These are phyloP conservation scores for Leuciscus waleckii DNA, from an alignment of 2,797 vertebrate genomes.

Conservation along the genomic window DNA sequence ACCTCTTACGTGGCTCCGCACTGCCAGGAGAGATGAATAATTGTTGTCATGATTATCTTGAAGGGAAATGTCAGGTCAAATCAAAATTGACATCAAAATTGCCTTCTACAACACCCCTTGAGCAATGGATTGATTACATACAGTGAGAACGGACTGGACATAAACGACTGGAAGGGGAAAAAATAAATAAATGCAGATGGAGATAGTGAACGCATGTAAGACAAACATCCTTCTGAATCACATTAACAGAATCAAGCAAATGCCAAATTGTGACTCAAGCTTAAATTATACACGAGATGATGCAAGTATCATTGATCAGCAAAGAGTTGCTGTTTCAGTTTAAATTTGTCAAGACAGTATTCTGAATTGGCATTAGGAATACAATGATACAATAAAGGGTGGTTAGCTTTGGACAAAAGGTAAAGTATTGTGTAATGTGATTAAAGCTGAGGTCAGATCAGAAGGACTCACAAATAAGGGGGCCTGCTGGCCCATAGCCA, in stretches of 20 bases:
- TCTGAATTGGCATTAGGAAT: slow-evolving; percentile 32
- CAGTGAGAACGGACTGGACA: slow-evolving; percentile 6
- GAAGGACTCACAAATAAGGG: slow-evolving; percentile 8
- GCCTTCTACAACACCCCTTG: slow-evolving; percentile 7
- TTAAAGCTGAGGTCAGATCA: slow-evolving; percentile 49
- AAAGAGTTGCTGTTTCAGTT: slow-evolving; percentile 49
- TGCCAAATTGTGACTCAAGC: slow-evolving; percentile 49
- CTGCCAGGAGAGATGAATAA: not conserved
- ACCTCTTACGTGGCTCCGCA: not conserved
- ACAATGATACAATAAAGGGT: slow-evolving; percentile 38
- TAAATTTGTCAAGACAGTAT: slow-evolving; percentile 42
- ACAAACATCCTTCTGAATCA: slow-evolving; percentile 41
- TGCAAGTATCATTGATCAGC: slow-evolving; percentile 59
- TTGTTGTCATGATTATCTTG: slow-evolving; percentile 25
- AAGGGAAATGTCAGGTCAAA: slow-evolving; percentile 41
- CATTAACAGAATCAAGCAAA: slow-evolving; percentile 57
- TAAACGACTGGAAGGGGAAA: slow-evolving; percentile 26
- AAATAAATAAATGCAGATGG: slow-evolving; percentile 15
- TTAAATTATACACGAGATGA: slow-evolving; percentile 46
- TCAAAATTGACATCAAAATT: slow-evolving; percentile 34
- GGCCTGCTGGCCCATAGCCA: slow-evolving; percentile 9
- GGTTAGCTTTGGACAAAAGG: slow-evolving; percentile 44
- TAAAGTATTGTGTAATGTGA: slow-evolving; percentile 52
- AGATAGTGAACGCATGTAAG: slow-evolving; percentile 45
- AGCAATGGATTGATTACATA: slow-evolving; percentile 36